Base-by-base conservation (phyloP, 2,888 invertebrate genomes). In the Drosophila nr. fundita region DNA sequence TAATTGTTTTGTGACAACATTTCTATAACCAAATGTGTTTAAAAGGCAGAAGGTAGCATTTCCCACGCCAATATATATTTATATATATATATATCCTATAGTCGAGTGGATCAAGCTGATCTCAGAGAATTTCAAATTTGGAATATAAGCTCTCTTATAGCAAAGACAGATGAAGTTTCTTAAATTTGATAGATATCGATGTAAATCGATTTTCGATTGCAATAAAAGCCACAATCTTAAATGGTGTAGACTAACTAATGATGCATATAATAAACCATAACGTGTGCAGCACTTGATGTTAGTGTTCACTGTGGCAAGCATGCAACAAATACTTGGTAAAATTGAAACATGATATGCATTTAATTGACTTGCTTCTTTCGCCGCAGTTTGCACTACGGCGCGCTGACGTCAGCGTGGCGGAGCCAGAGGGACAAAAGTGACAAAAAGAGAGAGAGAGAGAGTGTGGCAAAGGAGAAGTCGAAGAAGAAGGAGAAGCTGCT, bases 401-500 rank as follows among this genome's bases (percentile, higher is more conserved):
- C 62, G 50, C 62, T 68, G 78, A 77, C 82, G 82, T 81, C 73
- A 78, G 52, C 8, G 4, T 8, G 8, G 8, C 21, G 24, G 21
- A 2, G 24, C 2, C 15, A 15, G 15, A 45, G 24, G 42, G 15
- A 45, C 21, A 45, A 30, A 27, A 30, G 1, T 1, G 32, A 32
- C 18, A 18, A 27, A 4, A 45, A 11, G 30, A 1, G 18, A 8
- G 52, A 21, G 13, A 11, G 21, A 21, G 24, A 1, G 45, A 27
- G n/a, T 21, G 13, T 4, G 15, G 42, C 21, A 42, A 42, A 21
- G 42, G 42, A 42, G 11, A 21, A 42, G 11, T 21, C 5, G 21
- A 21, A 36, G 13, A 34, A 38, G 40, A n/a, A 40, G 38, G 4
- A 29, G 60, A 11, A 58, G 60, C 52, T 36, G 78, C 15, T 24